A percentile compares a stretch with the other conserved stretches of the same genome.
These are phyloP conservation scores for Drosophila elegans DNA, from an alignment of 1,140 invertebrate genomes.

Conservation along the genomic window DNA sequence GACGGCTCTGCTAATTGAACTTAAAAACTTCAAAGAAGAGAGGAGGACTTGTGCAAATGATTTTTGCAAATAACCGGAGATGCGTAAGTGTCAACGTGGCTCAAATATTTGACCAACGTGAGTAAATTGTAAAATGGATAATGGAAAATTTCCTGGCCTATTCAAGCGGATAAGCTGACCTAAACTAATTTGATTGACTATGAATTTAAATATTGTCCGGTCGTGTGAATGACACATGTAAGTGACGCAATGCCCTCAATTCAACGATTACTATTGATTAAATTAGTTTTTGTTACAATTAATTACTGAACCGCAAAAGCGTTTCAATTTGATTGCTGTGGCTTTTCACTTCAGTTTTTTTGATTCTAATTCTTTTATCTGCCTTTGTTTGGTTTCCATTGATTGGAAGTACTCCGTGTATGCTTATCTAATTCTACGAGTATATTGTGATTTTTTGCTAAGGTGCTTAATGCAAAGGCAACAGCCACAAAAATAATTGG, in stretches of 20 bases:
- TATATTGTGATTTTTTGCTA: slow-evolving; percentile 32
- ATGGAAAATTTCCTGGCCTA: slow-evolving; percentile 27
- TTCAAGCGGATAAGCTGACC: slow-evolving; percentile 32
- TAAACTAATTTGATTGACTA: slow-evolving; percentile 23
- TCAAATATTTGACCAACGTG: slow-evolving; percentile 43
- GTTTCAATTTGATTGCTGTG: slow-evolving; percentile 26
- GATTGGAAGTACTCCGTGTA: slow-evolving; percentile 59
- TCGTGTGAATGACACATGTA: slow-evolving; percentile 61
- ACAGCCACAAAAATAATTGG: slow-evolving; percentile 44
- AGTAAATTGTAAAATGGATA: slow-evolving; percentile 11
- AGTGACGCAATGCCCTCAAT: slow-evolving; percentile 59
- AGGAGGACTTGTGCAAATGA: slow-evolving; percentile 55
- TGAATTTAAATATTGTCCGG: slow-evolving; percentile 26
- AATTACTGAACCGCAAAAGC: slow-evolving; percentile 52
- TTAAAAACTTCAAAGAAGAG: slow-evolving; percentile 46
- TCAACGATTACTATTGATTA: slow-evolving; percentile 44
- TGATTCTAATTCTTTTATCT: slow-evolving; percentile 30
- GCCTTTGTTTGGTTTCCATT: slow-evolving; percentile 45
- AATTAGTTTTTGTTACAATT: slow-evolving; percentile 44
- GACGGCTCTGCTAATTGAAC: slow-evolving; percentile 64
- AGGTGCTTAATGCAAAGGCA: slow-evolving; percentile 42
- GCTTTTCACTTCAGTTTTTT: slow-evolving; percentile 17
- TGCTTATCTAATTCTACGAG: slow-evolving; percentile 63
- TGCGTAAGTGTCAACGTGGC: slow-evolving; percentile 64
- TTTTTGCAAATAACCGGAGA: slow-evolving; percentile 55